These are phyloP conservation scores for Balearica regulorum DNA, from an alignment of 2,797 vertebrate genomes.

Conservation along the genomic window DNA sequence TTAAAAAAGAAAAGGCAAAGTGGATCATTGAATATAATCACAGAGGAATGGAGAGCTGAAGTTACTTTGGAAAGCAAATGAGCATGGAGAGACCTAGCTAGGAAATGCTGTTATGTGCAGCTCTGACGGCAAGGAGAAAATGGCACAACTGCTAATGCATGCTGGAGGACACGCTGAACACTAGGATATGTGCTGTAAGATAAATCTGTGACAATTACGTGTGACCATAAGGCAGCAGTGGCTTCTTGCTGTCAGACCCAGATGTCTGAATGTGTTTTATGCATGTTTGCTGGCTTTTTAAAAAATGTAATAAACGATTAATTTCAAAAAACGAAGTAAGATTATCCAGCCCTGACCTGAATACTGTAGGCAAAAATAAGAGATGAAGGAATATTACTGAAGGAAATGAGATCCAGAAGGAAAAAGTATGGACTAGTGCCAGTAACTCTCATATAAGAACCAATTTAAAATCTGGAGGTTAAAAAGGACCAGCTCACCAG, in stretches of 20 bases:
- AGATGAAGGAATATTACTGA: constrained; percentile 5
- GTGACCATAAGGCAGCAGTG: background rate
- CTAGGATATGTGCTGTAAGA: background rate
- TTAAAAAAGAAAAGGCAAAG: constrained; percentile 44
- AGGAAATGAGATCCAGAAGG: constrained; percentile 49
- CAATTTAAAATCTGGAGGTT: constrained; percentile 5
- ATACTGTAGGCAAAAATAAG: constrained; percentile 31
- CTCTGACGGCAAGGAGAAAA: background rate
- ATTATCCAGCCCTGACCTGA: constrained; percentile 10
- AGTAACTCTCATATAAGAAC: background rate
- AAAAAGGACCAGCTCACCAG: background rate
- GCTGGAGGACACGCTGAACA: background rate
- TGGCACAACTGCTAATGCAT: background rate
- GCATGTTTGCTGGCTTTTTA: background rate
- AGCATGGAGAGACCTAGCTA: background rate
- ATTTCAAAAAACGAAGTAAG: constrained; percentile 36
- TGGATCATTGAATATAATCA: constrained; percentile 33
- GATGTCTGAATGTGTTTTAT: background rate
- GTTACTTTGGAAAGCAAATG: constrained; percentile 26
- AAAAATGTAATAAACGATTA: background rate
- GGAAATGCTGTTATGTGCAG: background rate
- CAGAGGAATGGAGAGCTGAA: background rate
- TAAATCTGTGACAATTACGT: background rate
- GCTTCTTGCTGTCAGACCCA: background rate
- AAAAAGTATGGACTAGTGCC: background rate